Evolutionary conservation across 2,888 invertebrate species (phyloP).

Genomic region (Stenodema calcarata): DNA sequence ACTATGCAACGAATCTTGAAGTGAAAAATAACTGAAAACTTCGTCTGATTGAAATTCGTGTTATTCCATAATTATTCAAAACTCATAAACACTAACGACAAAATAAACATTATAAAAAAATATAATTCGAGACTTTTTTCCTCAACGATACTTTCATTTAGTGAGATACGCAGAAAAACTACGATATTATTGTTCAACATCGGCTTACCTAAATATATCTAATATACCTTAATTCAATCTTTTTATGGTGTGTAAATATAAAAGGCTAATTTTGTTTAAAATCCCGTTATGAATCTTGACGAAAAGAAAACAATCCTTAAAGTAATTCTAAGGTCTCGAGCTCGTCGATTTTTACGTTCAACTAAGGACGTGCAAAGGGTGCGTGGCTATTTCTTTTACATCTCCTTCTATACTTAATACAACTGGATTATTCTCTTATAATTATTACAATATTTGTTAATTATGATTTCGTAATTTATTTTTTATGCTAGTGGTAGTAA

Average conservation of each 20-base stretch:
- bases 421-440: not conserved
- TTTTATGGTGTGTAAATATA: not conserved
- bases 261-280: not conserved
- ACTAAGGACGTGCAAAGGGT: not conserved
- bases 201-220: not conserved
- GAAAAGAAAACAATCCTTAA: not conserved
- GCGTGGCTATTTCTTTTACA: not conserved
- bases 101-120: not conserved
- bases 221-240: not conserved
- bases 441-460: not conserved
- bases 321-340: not conserved
- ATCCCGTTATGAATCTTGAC: not conserved
- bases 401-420: not conserved
- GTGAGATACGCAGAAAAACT: not conserved
- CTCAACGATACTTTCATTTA: not conserved
- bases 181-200: not conserved
- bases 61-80: not conserved
- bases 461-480: not conserved
- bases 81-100: not conserved
- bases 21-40: not conserved
- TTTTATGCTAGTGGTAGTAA: not conserved
- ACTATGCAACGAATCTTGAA: no score
- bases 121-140: not conserved
- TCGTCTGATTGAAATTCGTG: not conserved
- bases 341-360: not conserved